Conservation (phyloP, 1,140 invertebrate species). For the Sycophaga agraensis region DNA sequence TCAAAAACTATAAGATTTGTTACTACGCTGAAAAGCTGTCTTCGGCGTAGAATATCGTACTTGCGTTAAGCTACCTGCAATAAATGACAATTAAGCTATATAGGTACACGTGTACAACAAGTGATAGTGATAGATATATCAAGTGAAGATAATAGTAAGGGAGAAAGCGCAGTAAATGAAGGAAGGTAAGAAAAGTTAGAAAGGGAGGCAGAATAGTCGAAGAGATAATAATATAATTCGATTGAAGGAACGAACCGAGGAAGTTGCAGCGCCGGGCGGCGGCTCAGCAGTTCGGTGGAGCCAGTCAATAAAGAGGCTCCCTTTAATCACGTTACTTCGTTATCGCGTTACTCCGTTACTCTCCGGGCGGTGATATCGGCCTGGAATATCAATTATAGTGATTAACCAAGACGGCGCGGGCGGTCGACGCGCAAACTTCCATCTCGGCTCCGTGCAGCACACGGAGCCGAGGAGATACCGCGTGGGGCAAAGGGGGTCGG, state of each 20-base stretch:
- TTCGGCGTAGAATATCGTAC: no score
- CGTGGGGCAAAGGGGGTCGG: constrained; percentile 20
- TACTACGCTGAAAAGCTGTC: no score
- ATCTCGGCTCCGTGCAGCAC: constrained; percentile 7
- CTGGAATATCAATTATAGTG: constrained; percentile 60
- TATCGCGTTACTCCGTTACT: constrained; percentile 53
- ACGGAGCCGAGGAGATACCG: constrained; percentile 26
- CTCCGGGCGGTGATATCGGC: constrained; percentile 55
- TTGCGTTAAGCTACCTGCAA: no score
- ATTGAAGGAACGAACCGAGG: constrained; percentile 39
- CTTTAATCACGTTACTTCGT: constrained; percentile 57
- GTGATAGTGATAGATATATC: no score
- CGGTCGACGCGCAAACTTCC: constrained; percentile 41
- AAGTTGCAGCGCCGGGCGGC: neutral
- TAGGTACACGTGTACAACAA: no score
- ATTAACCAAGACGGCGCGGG: constrained; percentile 53
- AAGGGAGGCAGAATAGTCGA: neutral
- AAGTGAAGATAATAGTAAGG: no score
- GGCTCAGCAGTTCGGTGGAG: neutral
- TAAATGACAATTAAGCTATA: no score
- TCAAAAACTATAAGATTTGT: no score
- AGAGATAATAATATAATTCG: constrained; percentile 55
- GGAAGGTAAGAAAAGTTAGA: no score
- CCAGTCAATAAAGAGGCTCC: constrained; percentile 52
- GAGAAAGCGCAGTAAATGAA: no score